These are phyloP conservation scores for Lepus townsendii DNA, from an alignment of 2,797 vertebrate species.

Conservation along the genomic window DNA sequence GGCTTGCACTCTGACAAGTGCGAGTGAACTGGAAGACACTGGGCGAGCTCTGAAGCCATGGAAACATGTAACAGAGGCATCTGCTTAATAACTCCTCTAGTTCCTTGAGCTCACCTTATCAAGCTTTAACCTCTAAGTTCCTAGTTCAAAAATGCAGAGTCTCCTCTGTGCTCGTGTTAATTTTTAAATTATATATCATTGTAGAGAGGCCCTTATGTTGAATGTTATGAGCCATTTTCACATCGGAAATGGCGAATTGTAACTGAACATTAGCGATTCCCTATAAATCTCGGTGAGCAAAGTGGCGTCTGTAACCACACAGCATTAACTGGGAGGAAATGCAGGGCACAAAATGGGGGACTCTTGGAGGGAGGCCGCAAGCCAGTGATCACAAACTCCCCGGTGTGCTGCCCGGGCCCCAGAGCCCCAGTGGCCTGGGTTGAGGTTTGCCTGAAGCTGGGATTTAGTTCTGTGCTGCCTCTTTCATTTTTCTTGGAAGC, in stretches of 20 bases:
- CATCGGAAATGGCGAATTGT: constrained; percentile 87
- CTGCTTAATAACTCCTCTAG: constrained; percentile 84
- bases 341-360: not conserved
- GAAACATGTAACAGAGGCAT: constrained; percentile 79
- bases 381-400: not conserved
- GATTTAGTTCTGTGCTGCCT: not conserved
- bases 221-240: constrained; percentile 84
- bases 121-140: constrained; percentile 86
- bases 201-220: constrained; percentile 86
- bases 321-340: constrained; percentile 72
- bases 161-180: constrained; percentile 88
- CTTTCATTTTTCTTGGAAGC: not conserved
- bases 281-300: constrained; percentile 79
- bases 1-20: constrained; percentile 83
- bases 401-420: fast-evolving
- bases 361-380: not conserved
- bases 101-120: constrained; percentile 87
- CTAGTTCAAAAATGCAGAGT: constrained; percentile 85
- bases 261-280: constrained; percentile 83
- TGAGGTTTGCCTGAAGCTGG: not conserved
- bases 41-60: constrained; percentile 66
- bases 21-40: constrained; percentile 82
- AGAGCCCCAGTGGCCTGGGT: not conserved
- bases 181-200: constrained; percentile 90
- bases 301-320: constrained; percentile 74